phyloP scores from a whole-genome alignment of 2,113 vertebrate genomes.

The Perca flavescens region DNA sequence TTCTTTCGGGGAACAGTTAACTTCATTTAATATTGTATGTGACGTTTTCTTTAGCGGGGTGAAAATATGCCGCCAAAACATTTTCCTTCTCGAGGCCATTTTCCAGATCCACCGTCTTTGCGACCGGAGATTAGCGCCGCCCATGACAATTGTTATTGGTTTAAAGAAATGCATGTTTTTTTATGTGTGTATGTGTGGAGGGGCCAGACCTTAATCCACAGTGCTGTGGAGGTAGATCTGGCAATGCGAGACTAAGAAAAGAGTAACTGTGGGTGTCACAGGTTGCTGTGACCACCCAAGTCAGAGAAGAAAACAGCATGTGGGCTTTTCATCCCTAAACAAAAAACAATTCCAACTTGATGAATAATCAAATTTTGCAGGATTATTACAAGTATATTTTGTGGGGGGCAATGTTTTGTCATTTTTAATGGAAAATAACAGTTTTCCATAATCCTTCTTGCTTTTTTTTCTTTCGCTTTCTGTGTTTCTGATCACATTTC shows the following conservation, averaged over 20 bases:
- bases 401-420: conserved; percentile 1
- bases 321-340: conserved; percentile 15
- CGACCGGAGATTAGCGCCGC: too few species aligned
- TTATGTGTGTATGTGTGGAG: too few species aligned
- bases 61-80: too few species aligned
- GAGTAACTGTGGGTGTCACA: conserved; percentile 16
- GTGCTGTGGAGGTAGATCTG: too few species aligned
- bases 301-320: conserved; percentile 17
- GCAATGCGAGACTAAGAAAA: neutral
- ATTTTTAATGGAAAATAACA: conserved; percentile 33
- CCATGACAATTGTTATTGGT: too few species aligned
- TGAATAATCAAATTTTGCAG: conserved; percentile 49
- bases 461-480: conserved; percentile 15
- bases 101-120: too few species aligned
- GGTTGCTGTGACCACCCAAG: conserved; percentile 44
- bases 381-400: conserved; percentile 18
- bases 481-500: conserved; percentile 46
- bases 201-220: too few species aligned
- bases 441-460: conserved; percentile 29
- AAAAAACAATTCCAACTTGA: conserved; percentile 31
- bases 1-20: too few species aligned
- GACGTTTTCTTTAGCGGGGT: too few species aligned
- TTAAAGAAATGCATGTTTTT: too few species aligned
- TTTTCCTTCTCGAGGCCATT: too few species aligned
- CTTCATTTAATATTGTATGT: too few species aligned